Base-by-base conservation (phyloP, 1,140 invertebrate genomes). In the Cardiocondyla obscurior region DNA sequence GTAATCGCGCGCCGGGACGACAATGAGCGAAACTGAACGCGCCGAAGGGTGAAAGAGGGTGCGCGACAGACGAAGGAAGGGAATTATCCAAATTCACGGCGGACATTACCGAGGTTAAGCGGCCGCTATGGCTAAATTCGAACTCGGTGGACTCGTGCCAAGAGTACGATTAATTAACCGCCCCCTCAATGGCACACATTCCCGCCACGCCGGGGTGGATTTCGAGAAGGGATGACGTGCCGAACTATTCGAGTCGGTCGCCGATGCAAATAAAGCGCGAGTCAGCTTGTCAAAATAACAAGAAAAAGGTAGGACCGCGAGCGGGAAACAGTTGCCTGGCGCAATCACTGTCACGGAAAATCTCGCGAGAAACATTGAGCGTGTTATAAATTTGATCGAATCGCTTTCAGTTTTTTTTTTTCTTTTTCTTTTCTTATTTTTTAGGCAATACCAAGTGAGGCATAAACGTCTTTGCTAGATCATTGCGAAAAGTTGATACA, bases 81-180 rank as follows among this genome's bases (percentile, higher is more conserved):
- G 65, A 83, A 86, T 88, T 85, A 74, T 55, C 72, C 42, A 85
- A 88, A 88, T 85, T 85, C 83, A 87, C 77, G 77, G 44, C 77
- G 28, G 70, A 67, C 83, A 85, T 87, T 88, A 85, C 77, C 51
- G 85, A 67, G 85, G 86, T 87, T 87, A 85, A 88, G 53, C 85
- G 86, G 62, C 30, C 62, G 83, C 77, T 77, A 82, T 62, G 83
- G 67, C 65, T 82, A 83, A 79, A 87, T 88, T 87, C 83, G 79
- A 83, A 88, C 42, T 46, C 64, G 30, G 69, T 88, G 84, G 87
- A 88, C 81, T 76, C 22, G 74, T 88, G 87, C 88, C 88, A 88
- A 88, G 84, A 76, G 84, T 86, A 73, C 87, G 69, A 89, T 88
- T 86, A 89, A 89, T 89, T 89, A 86, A 88, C 81, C 69, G 51